Evolutionary conservation across 2,888 invertebrate species (phyloP), one percentile per base, ranked within the genome.

Genomic region (Drosophila neotestacea): DNA sequence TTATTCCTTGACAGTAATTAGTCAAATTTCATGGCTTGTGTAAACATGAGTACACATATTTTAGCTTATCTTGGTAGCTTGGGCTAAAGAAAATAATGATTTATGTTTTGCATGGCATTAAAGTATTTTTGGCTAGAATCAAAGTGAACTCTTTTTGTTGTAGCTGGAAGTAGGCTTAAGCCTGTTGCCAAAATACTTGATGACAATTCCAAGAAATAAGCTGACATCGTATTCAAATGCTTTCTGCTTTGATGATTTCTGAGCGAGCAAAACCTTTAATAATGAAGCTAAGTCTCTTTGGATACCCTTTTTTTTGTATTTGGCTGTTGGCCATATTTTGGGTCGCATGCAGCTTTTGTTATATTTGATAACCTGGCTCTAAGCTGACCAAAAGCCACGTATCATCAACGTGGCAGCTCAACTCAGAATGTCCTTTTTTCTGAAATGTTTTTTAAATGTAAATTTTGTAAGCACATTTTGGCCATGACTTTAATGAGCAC

Each of bases 301-400:
- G 36, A 60, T 56, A 48, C 13, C 38, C 22, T 11, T 48, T 48
- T 13, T 13, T 22, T 30, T 41, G 2, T 22, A 6, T 36, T 11
- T 11, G 11, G 13, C 13, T n/a, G 48, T 4, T 41, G 4, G n/a
- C 32, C 7, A 13, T 16, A 22, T 48, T 50, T 30, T 30, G 34
- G 34, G 22, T 22, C 7, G 32, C 42, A 42, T 44, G 55, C 22
- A 34, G 22, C 42, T 34, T 44, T 55, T 39, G 34, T 46, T 67
- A 32, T 44, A 64, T 55, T 59, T 62, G 66, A 67, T 55, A 55
- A 70, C 38, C 74, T 67, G 63, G 58, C 22, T 34, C 13, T 70
- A 74, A 74, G 66, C 77, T 67, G 66, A 56, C 65, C 73, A 63
- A 70, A 73, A 77, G 66, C 63, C 70, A 77, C 70, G 77, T 77